Evolutionary conservation across 1,140 invertebrate genomes (phyloP).

Genomic region (Aradophagus sp.): DNA sequence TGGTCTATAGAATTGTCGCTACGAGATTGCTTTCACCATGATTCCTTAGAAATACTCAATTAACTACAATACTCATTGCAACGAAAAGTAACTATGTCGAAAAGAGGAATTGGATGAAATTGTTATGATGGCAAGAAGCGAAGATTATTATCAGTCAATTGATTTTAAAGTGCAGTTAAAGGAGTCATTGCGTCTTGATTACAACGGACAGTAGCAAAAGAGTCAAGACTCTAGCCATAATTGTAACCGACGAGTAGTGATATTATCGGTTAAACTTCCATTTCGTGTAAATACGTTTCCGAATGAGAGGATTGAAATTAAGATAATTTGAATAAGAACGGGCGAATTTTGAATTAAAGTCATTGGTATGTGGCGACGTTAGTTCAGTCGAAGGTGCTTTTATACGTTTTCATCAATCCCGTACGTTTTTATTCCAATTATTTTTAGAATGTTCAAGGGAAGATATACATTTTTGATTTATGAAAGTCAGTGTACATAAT

Average conservation of each 20-base stretch:
- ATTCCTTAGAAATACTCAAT: no score
- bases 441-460: conserved; percentile 13
- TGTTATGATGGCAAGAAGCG: no score
- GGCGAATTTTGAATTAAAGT: conserved; percentile 15
- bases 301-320: conserved; percentile 13
- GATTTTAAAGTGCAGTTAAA: conserved; percentile 4
- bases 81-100: no score
- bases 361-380: no score
- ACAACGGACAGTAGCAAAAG: conserved; percentile 51
- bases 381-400: conserved; percentile 9
- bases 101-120: background rate
- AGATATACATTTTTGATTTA: conserved; percentile 8
- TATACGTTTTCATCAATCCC: background rate
- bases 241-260: conserved; percentile 54
- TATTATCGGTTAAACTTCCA: conserved; percentile 50
- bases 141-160: no score
- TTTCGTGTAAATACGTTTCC: conserved; percentile 49
- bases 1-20: no score
- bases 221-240: conserved; percentile 61
- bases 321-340: conserved; percentile 36
- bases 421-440: conserved; percentile 22
- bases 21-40: no score
- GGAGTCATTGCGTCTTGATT: conserved; percentile 55
- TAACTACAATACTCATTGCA: no score
- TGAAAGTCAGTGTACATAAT: conserved; percentile 47